A percentile compares a stretch with the other conserved stretches of the same genome.
phyloP scores from a whole-genome alignment of 2,113 vertebrate species.

The Hydrolagus affinis region DNA sequence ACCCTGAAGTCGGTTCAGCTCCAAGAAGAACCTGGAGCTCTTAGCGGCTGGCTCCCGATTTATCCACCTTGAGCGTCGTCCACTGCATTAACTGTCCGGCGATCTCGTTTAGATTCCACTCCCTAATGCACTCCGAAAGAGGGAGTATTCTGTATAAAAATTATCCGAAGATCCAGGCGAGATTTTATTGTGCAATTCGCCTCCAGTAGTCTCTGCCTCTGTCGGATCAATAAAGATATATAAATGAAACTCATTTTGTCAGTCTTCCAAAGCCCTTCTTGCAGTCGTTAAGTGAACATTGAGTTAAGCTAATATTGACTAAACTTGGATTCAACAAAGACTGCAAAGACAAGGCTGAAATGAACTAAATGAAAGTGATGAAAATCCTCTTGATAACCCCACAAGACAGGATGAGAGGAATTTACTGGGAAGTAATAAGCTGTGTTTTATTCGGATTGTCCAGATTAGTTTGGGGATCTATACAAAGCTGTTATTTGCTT shows the following conservation, averaged over 20 bases:
- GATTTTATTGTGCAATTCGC: neutral
- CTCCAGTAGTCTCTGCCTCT: neutral
- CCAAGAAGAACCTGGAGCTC: no score
- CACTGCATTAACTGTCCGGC: no score
- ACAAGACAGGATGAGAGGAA: no score
- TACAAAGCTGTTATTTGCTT: neutral
- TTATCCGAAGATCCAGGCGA: neutral
- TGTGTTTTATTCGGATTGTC: neutral
- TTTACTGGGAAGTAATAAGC: neutral
- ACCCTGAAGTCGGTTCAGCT: no score
- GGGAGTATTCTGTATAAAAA: neutral
- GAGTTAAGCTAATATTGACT: slow-evolving; percentile 11
- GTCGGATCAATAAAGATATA: neutral
- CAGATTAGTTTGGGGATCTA: neutral
- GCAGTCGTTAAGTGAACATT: neutral
- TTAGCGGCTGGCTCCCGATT: no score
- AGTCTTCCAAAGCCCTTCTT: neutral
- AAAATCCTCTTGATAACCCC: neutral
- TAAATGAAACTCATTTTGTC: neutral
- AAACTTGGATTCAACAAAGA: slow-evolving; percentile 12
- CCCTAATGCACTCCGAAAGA: no score
- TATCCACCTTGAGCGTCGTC: no score
- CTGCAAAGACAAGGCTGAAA: slow-evolving; percentile 2
- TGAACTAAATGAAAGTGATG: neutral
- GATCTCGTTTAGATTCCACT: no score